Conservation (phyloP, 37 sponge, comb jelly and placozoan species). For the Geodia barretti region DNA sequence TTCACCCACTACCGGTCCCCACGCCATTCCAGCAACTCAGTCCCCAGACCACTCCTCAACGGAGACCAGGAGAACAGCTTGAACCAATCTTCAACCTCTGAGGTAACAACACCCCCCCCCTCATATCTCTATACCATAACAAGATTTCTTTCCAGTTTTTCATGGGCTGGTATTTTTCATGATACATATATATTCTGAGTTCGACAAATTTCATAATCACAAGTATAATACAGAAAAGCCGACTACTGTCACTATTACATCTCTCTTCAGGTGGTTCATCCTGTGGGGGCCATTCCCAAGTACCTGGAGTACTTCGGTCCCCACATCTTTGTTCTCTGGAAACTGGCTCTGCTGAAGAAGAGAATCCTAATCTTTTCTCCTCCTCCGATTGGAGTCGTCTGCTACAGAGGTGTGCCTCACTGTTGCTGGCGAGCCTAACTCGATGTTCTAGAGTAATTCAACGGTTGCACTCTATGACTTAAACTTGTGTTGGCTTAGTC, state of each 20-base stretch:
- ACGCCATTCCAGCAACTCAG: neutral
- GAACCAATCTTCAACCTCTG: neutral
- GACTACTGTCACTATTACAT: too few relatives aligned
- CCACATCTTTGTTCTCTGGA: slow-evolving; percentile 92
- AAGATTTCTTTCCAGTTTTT: too few relatives aligned
- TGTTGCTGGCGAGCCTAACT: too few relatives aligned
- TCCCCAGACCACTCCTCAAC: slow-evolving; percentile 12
- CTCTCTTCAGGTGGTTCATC: slow-evolving; percentile 12
- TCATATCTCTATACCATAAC: too few relatives aligned
- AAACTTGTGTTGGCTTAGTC: too few relatives aligned
- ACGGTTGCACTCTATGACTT: too few relatives aligned
- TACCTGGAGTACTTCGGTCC: slow-evolving; percentile 82
- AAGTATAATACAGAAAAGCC: too few relatives aligned
- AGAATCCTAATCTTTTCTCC: slow-evolving; percentile 85
- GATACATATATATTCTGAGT: too few relatives aligned
- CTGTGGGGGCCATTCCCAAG: slow-evolving; percentile 66
- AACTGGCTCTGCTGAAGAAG: slow-evolving; percentile 83
- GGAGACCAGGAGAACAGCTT: neutral
- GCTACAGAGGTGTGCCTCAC: slow-evolving; percentile 66
- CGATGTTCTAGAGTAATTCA: too few relatives aligned
- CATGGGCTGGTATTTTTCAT: too few relatives aligned
- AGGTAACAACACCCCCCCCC: too few relatives aligned
- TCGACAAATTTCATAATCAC: too few relatives aligned
- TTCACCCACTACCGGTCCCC: slow-evolving; percentile 41
- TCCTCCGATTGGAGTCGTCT: slow-evolving; percentile 87